These are phyloP conservation scores for Dreissena rostriformis DNA, from an alignment of 1,140 invertebrate genomes.

Conservation along the genomic window DNA sequence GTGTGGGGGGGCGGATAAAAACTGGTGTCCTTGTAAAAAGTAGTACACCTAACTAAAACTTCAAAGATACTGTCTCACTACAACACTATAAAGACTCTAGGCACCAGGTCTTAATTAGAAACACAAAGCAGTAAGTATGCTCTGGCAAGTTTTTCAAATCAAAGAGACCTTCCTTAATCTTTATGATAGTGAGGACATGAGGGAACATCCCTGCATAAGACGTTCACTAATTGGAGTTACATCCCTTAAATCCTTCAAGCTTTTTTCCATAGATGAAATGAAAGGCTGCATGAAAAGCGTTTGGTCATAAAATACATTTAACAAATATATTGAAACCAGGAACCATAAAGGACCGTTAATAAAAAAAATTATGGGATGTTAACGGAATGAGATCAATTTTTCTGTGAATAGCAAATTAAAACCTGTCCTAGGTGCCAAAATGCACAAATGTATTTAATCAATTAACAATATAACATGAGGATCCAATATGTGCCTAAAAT, in stretches of 20 bases:
- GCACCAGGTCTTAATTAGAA: too few relatives aligned
- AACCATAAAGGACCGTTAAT: conserved; percentile 47
- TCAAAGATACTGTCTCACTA: too few relatives aligned
- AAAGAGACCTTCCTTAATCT: conserved; percentile 15
- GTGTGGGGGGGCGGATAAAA: too few relatives aligned
- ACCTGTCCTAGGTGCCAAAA: conserved; percentile 44
- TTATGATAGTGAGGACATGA: conserved; percentile 19
- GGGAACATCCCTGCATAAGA: conserved; percentile 8
- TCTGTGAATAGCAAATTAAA: conserved; percentile 51
- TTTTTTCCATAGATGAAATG: conserved; percentile 16
- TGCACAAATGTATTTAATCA: conserved; percentile 56
- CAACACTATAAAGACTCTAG: too few relatives aligned
- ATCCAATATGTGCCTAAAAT: conserved; percentile 42
- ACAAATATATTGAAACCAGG: conserved; percentile 45
- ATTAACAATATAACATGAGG: conserved; percentile 53
- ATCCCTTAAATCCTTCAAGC: conserved; percentile 45
- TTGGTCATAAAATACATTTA: conserved; percentile 38
- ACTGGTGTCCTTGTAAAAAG: too few relatives aligned
- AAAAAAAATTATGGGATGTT: conserved; percentile 28
- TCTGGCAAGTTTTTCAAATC: conserved; percentile 21
- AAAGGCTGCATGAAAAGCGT: conserved; percentile 28
- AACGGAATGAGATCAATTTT: conserved; percentile 46
- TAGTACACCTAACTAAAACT: too few relatives aligned
- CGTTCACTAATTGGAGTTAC: conserved; percentile 38
- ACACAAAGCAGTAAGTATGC: neutral